Percentiles rank a stretch among this genome's conserved stretches.
phyloP scores from a whole-genome alignment of 2,113 vertebrate species.

The Nerophis lumbriciformis region DNA sequence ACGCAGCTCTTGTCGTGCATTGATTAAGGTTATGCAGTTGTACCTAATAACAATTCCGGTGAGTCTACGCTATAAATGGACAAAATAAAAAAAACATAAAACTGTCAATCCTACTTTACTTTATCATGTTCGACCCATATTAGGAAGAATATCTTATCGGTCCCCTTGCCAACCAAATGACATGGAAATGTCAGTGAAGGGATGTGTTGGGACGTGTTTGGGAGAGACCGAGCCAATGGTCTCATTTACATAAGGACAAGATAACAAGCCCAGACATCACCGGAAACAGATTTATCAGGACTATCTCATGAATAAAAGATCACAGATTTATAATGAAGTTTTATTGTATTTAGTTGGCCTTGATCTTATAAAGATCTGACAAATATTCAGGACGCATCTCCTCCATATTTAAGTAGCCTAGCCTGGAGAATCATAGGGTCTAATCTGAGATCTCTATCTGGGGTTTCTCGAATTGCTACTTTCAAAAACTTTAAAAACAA shows the following conservation, averaged over 20 bases:
- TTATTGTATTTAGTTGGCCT: constrained; percentile 55
- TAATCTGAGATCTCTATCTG: constrained; percentile 9
- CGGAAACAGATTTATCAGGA: constrained; percentile 60
- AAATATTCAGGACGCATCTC: constrained; percentile 3
- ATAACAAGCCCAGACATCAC: constrained; percentile 47
- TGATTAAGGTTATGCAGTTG: neutral
- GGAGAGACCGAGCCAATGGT: constrained; percentile 28
- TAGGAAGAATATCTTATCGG: constrained; percentile 10
- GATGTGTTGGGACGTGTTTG: neutral
- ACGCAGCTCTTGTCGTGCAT: neutral
- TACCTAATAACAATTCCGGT: neutral
- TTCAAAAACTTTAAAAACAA: neutral
- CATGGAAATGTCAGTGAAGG: constrained; percentile 57
- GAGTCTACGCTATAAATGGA: neutral
- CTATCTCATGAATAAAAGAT: constrained; percentile 69
- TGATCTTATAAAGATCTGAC: constrained; percentile 37
- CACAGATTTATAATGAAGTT: constrained; percentile 34
- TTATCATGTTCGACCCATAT: constrained; percentile 24
- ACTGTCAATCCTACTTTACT: constrained; percentile 27
- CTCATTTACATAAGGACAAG: constrained; percentile 64
- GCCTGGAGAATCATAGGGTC: constrained; percentile 4
- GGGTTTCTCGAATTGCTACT: constrained; percentile 7
- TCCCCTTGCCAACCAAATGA: constrained; percentile 47
- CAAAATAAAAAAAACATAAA: neutral
- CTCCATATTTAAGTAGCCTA: constrained; percentile 9